Evolutionary conservation across 2,113 vertebrate genomes (phyloP), one percentile per base, ranked within the genome.

Genomic region (Mungos mungo): DNA sequence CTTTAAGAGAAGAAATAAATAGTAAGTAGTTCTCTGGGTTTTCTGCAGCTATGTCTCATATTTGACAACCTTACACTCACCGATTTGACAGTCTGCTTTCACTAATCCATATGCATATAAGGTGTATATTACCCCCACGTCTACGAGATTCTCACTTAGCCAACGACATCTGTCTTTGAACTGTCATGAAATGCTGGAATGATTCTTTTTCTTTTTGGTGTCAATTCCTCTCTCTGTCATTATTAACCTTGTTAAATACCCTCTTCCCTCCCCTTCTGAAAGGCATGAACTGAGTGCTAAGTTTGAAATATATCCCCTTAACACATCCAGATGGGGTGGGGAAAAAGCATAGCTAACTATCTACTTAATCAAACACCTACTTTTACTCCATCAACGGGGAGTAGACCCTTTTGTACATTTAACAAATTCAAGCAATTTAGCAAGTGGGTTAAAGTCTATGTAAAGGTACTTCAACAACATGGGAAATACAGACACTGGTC

Each of bases 171-270:
- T 98, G 98, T 98, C 98, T 98, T 96, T 95, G 97, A 98, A 98
- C 98, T 98, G 98, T 98, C 98, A 98, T 1, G 96, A 93, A 98
- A 97, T 83, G 97, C 97, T 96, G 82, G 97, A 94, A 98, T 95
- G 97, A 98, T 98, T 98, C 97, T 98, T 98, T 98, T 97, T 98
- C 97, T 98, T 98, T 98, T 98, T 97, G 96, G 98, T 96, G 98
- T 98, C 98, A 98, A 97, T 98, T 98, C 98, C 98, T 98, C 94
- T 95, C 93, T 98, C 98, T 98, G 98, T 98, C 98, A 98, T 98
- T 95, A 96, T 97, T 95, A 96, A 98, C 98, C 98, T 97, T 97
- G 97, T 97, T 97, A 97, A 97, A 96, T 95, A 97, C 97, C 97
- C 97, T 98, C 96, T 93, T 86, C 95, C 96, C 97, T 96, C 96